Evolutionary conservation across 2,797 vertebrate genomes (phyloP).

Genomic region (Huso huso): DNA sequence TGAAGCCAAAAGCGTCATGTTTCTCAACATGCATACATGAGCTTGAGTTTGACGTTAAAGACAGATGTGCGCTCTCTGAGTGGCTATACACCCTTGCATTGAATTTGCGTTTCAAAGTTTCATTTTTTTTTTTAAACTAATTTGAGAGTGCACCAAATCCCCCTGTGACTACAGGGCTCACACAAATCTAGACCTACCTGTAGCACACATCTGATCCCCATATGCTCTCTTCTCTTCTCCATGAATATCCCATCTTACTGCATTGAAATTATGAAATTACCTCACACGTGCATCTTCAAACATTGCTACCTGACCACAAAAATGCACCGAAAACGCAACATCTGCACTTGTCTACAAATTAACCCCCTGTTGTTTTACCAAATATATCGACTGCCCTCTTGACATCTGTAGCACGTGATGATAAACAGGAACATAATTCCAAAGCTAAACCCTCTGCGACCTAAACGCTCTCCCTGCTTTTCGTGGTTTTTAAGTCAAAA

Average conservation of each 20-base stretch:
- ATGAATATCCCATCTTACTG: constrained; percentile 33
- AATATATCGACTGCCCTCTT: constrained; percentile 42
- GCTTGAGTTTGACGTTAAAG: too few relatives aligned
- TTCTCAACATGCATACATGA: constrained; percentile 27
- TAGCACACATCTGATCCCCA: constrained; percentile 42
- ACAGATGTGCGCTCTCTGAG: too few relatives aligned
- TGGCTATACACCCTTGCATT: too few relatives aligned
- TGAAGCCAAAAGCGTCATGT: constrained; percentile 35
- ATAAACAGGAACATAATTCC: constrained; percentile 28
- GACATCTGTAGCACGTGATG: constrained; percentile 28
- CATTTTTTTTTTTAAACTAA: too few relatives aligned
- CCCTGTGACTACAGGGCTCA: too few relatives aligned
- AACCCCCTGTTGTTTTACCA: constrained; percentile 37
- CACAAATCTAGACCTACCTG: constrained; percentile 34
- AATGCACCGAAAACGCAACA: constrained; percentile 34
- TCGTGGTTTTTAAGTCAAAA: constrained; percentile 36
- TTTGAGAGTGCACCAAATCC: too few relatives aligned
- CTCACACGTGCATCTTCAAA: constrained; percentile 55
- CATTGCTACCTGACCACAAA: constrained; percentile 42
- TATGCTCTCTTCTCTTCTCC: constrained; percentile 30
- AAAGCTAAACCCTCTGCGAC: constrained; percentile 24
- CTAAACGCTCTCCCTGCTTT: constrained; percentile 26
- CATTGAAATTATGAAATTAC: constrained; percentile 48
- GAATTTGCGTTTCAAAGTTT: too few relatives aligned
- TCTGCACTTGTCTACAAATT: constrained; percentile 35